A percentile compares a stretch with the other conserved stretches of the same genome.
Conservation (phyloP, 2,888 invertebrate species). For the Gymnosoma rotundatum region DNA sequence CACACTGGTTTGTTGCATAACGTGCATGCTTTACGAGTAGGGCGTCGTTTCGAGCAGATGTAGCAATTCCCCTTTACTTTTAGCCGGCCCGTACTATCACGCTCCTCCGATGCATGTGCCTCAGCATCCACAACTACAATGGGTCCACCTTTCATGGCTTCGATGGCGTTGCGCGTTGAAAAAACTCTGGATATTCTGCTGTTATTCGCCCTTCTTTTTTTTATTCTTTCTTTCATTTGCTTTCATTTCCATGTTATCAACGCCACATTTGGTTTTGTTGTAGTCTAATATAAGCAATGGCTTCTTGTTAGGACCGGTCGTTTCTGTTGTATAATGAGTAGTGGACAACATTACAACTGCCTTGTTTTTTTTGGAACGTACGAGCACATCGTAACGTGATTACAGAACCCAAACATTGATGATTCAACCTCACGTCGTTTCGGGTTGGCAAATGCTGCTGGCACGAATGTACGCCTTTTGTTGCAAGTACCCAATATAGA, state of each 20-base stretch:
- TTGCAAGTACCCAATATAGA: conserved; percentile 2
- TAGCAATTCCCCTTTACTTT: conserved; percentile 30
- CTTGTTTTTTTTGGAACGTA: background rate
- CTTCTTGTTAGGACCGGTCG: background rate
- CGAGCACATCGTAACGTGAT: background rate
- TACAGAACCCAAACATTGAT: background rate
- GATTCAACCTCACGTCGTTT: background rate
- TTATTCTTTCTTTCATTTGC: no score
- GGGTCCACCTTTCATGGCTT: conserved; percentile 41
- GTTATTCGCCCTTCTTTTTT: conserved; percentile 27
- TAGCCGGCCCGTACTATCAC: conserved; percentile 34
- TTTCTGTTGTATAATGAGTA: background rate
- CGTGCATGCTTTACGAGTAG: conserved; percentile 45
- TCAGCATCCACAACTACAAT: background rate
- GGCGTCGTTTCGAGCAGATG: background rate
- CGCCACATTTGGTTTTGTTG: background rate
- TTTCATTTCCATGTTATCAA: conserved; percentile 3
- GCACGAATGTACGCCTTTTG: conserved; percentile 6
- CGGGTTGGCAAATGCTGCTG: background rate
- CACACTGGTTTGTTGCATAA: conserved; percentile 46
- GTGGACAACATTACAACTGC: background rate
- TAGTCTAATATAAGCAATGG: background rate
- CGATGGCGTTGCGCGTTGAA: conserved; percentile 50
- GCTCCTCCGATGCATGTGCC: conserved; percentile 10
- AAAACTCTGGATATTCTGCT: conserved; percentile 42